Percentiles rank a stretch among this genome's conserved stretches.
Conservation (phyloP, 2,797 vertebrate species). For the Takifugu rubripes region DNA sequence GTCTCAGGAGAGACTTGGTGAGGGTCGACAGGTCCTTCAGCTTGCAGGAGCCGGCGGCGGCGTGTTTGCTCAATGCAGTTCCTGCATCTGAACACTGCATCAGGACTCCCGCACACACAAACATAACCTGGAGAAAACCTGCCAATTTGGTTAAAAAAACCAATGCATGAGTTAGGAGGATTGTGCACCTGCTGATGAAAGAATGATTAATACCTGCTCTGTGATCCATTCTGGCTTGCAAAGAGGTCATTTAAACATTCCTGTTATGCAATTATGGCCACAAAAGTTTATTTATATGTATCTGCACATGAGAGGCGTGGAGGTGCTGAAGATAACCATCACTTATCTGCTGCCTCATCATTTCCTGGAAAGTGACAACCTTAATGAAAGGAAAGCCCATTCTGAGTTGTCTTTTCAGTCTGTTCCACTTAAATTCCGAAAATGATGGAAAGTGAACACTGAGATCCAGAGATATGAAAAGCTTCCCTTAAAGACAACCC, state of each 20-base stretch:
- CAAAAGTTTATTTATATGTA: constrained; percentile 10
- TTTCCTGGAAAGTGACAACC: constrained; percentile 15
- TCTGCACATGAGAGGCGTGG: constrained; percentile 8
- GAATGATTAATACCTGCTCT: constrained; percentile 35
- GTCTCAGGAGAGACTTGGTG: neutral
- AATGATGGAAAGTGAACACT: too few relatives aligned
- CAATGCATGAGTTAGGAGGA: neutral
- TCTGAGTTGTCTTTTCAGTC: too few relatives aligned
- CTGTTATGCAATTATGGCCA: too few relatives aligned
- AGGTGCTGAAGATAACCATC: constrained; percentile 17
- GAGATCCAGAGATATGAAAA: too few relatives aligned
- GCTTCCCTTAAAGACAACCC: too few relatives aligned
- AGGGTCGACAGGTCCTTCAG: constrained; percentile 17
- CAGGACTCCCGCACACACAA: constrained; percentile 25
- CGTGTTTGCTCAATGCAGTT: neutral
- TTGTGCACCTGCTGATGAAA: neutral
- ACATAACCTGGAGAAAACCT: constrained; percentile 32
- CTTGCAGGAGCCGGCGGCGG: constrained; percentile 11
- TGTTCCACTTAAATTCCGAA: too few relatives aligned
- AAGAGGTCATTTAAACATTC: neutral
- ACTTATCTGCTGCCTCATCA: constrained; percentile 15
- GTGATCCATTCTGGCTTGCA: constrained; percentile 32
- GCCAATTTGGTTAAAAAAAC: neutral
- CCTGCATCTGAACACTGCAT: constrained; percentile 19
- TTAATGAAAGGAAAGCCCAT: neutral